Evolutionary conservation across 2,888 invertebrate species (phyloP).

Genomic region (Tinea pellionella): DNA sequence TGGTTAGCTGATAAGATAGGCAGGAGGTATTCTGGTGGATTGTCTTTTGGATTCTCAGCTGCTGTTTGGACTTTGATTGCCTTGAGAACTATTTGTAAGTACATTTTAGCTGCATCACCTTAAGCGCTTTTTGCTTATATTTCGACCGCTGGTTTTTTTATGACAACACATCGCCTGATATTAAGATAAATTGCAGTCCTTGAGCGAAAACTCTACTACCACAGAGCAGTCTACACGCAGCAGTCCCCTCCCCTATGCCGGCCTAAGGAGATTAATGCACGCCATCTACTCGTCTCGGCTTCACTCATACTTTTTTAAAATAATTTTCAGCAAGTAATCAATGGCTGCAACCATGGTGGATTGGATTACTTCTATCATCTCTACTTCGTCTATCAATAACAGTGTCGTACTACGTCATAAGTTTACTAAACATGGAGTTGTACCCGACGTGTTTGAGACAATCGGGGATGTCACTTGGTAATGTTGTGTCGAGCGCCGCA

Average conservation of each 20-base stretch:
- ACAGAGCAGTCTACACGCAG: too few species aligned
- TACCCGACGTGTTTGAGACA: conserved; percentile 76
- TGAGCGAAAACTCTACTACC: too few species aligned
- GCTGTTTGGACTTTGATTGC: conserved; percentile 29
- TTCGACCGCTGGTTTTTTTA: conserved; percentile 1
- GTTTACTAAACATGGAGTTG: conserved; percentile 73
- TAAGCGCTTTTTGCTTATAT: conserved; percentile 1
- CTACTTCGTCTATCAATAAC: conserved; percentile 64
- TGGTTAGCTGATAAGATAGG: conserved; percentile 43
- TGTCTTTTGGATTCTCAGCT: conserved; percentile 26
- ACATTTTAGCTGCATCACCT: too few species aligned
- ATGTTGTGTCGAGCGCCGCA: conserved; percentile 64
- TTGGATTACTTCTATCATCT: conserved; percentile 45
- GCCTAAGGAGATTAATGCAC: too few species aligned
- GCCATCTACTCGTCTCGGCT: too few species aligned
- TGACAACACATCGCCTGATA: conserved; percentile 12
- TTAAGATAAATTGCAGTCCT: too few species aligned
- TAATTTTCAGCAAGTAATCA: conserved; percentile 17
- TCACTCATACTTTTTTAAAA: not conserved
- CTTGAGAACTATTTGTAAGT: conserved; percentile 27
- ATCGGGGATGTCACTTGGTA: conserved; percentile 72
- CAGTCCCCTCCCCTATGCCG: too few species aligned
- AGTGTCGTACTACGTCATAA: conserved; percentile 67
- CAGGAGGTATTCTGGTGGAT: conserved; percentile 32
- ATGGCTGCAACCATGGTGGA: conserved; percentile 29